Evolutionary conservation across 2,113 vertebrate species (phyloP).

Genomic region (Ariopsis seemanni): DNA sequence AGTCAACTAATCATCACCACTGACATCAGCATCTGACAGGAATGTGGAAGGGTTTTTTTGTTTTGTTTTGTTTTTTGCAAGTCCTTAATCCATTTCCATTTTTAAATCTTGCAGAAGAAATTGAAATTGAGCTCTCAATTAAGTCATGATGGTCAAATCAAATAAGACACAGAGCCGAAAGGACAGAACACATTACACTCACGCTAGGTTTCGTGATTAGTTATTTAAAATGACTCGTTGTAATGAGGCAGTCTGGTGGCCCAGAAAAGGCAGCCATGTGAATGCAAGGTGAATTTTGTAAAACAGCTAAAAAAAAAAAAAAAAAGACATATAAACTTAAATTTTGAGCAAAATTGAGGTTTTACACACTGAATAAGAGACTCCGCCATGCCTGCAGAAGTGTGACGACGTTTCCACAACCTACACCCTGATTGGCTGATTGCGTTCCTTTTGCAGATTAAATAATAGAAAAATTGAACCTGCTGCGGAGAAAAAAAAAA

Average conservation of each 20-base stretch:
- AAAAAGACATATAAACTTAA: neutral
- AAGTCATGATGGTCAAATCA: neutral
- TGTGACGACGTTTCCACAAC: no score
- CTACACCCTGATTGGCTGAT: no score
- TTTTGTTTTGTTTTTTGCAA: neutral
- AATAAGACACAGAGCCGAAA: neutral
- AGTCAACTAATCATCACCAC: constrained; percentile 33
- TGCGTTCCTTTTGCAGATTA: no score
- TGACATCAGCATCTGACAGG: constrained; percentile 20
- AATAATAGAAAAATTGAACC: no score
- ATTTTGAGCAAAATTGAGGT: neutral
- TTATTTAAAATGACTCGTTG: neutral
- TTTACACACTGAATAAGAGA: no score
- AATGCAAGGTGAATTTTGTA: neutral
- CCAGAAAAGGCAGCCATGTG: neutral
- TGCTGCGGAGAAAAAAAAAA: no score
- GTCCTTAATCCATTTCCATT: neutral
- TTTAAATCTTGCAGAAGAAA: neutral
- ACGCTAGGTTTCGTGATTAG: neutral
- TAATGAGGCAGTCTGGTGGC: neutral
- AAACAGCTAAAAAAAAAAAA: neutral
- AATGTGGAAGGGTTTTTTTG: neutral
- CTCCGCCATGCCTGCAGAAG: no score
- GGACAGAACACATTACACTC: neutral
- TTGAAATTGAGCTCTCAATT: neutral